phyloP scores from a whole-genome alignment of 2,888 invertebrate genomes.

The Platycheirus albimanus region DNA sequence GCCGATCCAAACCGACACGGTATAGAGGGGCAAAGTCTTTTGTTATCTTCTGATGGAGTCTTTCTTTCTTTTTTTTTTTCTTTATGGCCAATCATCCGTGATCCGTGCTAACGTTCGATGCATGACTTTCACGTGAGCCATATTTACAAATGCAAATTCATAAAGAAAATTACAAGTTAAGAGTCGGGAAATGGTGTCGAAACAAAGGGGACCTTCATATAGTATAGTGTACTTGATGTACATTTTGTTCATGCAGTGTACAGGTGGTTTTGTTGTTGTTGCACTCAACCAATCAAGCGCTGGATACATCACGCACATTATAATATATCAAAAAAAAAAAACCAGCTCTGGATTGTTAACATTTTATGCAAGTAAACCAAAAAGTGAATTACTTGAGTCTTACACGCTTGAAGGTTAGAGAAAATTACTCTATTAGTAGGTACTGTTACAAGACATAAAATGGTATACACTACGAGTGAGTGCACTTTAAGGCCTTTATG shows the following conservation, averaged over 20 bases:
- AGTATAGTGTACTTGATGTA: not conserved
- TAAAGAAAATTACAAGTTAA: conserved; percentile 46
- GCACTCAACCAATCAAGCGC: conserved; percentile 44
- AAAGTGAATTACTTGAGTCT: conserved; percentile 47
- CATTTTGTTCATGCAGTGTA: not conserved
- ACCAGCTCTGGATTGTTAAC: conserved; percentile 5
- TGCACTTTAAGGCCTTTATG: conserved; percentile 5
- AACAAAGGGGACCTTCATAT: not conserved
- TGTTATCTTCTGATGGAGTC: conserved; percentile 43
- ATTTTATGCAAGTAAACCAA: conserved; percentile 1
- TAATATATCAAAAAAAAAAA: too few relatives aligned
- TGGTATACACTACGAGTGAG: conserved; percentile 42
- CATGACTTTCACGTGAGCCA: conserved; percentile 21
- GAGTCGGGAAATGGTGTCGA: conserved; percentile 30
- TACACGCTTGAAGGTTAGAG: conserved; percentile 70
- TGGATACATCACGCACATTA: conserved; percentile 44
- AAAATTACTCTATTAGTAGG: conserved; percentile 73
- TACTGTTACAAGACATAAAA: conserved; percentile 28
- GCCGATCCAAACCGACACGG: too few relatives aligned
- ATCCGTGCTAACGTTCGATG: conserved; percentile 17
- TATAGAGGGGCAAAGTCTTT: conserved; percentile 37
- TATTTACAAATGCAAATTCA: conserved; percentile 41
- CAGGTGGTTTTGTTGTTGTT: conserved; percentile 51
- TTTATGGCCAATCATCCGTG: conserved; percentile 22
- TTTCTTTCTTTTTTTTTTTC: not conserved